phyloP scores from a whole-genome alignment of 2,797 vertebrate genomes.

The Spinus olivaceus region DNA sequence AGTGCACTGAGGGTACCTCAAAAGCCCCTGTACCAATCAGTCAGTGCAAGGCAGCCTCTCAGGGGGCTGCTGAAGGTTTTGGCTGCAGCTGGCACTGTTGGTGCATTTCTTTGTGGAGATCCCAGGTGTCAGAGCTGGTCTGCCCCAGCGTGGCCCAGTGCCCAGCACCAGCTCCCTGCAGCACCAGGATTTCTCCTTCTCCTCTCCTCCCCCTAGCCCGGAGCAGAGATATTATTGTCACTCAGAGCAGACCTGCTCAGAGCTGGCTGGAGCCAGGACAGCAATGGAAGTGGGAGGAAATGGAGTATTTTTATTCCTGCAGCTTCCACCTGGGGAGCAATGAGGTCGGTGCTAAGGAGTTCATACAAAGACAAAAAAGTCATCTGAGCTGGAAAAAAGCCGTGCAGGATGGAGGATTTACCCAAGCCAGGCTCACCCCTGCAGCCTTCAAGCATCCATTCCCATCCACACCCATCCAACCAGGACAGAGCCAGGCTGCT shows the following conservation, averaged over 20 bases:
- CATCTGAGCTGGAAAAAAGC: not conserved
- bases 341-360: fast-evolving
- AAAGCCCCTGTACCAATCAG: not conserved
- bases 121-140: not conserved
- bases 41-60: not conserved
- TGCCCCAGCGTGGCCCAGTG: not conserved
- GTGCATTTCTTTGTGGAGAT: not conserved
- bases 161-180: not conserved
- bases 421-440: not conserved
- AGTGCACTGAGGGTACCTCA: fast-evolving
- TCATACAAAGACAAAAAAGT: not conserved
- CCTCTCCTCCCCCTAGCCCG: not conserved
- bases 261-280: not conserved
- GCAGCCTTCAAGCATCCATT: not conserved
- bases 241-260: not conserved
- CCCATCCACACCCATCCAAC: fast-evolving
- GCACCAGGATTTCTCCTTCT: not conserved
- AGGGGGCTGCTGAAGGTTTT: not conserved
- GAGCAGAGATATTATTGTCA: not conserved
- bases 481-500: not conserved
- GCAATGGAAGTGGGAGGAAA: not conserved
- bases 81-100: not conserved
- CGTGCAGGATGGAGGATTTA: not conserved
- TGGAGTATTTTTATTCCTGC: not conserved
- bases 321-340: not conserved